A percentile compares a stretch with the other conserved stretches of the same genome.
These are phyloP conservation scores for Strigamia crassipes DNA, from an alignment of 2,888 invertebrate genomes.

Conservation along the genomic window DNA sequence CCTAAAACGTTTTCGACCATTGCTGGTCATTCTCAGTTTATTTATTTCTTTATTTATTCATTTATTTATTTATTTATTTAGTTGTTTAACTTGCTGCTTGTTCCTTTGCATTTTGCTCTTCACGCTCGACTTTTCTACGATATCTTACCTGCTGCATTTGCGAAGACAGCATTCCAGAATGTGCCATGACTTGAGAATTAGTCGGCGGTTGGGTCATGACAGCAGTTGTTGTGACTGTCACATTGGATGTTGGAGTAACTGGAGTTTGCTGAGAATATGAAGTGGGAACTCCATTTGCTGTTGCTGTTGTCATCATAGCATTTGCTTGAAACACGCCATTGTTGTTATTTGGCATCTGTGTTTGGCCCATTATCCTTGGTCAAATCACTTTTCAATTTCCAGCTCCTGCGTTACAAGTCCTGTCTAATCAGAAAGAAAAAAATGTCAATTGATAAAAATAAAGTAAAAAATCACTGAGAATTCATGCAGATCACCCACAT, in stretches of 20 bases:
- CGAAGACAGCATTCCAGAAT: constrained; percentile 48
- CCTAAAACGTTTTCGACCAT: too few species aligned
- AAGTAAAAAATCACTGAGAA: too few species aligned
- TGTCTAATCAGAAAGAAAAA: background rate
- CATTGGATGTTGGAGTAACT: constrained; percentile 46
- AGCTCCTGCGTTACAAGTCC: background rate
- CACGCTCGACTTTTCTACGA: background rate
- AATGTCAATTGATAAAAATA: too few species aligned
- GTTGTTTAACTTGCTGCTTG: too few species aligned
- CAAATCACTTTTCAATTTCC: background rate
- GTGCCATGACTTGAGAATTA: constrained; percentile 48
- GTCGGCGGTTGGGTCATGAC: constrained; percentile 47
- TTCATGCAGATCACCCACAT: too few species aligned
- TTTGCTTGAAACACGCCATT: constrained; percentile 1
- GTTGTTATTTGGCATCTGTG: background rate
- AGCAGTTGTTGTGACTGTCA: constrained; percentile 46
- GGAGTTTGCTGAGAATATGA: background rate
- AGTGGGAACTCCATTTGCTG: background rate
- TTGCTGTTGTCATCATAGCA: constrained; percentile 15
- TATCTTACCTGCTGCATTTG: constrained; percentile 49
- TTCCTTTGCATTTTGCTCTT: too few species aligned
- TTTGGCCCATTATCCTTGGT: background rate
- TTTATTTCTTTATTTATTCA: too few species aligned
- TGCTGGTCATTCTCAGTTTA: too few species aligned
- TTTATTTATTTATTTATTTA: too few species aligned